phyloP scores from a whole-genome alignment of 2,113 vertebrate species.

The Neopipo cinnamomea region DNA sequence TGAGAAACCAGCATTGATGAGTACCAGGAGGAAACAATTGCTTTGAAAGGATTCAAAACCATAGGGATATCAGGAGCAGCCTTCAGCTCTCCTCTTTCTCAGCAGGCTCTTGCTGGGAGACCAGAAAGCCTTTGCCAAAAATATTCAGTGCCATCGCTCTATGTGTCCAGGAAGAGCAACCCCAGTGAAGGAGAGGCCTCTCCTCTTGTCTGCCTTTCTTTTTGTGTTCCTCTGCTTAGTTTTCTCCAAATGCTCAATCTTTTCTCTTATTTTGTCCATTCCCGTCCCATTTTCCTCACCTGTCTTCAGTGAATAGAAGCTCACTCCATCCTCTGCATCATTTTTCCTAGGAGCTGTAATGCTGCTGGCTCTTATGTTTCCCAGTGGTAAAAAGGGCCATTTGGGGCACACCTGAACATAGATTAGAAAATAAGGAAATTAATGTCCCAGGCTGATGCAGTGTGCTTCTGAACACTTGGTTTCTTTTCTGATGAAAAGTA shows the following conservation, averaged over 20 bases:
- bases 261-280: not conserved
- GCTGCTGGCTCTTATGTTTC: not conserved
- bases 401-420: not conserved
- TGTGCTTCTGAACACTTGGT: not conserved
- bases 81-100: not conserved
- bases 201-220: not conserved
- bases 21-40: not conserved
- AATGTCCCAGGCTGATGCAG: not conserved
- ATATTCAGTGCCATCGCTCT: not conserved
- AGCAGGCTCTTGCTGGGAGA: not conserved
- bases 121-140: not conserved
- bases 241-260: not conserved
- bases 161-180: not conserved
- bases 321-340: not conserved
- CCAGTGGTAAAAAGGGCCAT: not conserved
- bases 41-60: not conserved
- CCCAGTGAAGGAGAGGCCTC: not conserved
- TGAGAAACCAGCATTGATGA: not conserved
- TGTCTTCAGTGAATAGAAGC: not conserved
- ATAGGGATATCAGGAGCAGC: not conserved
- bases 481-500: conserved; percentile 16
- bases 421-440: not conserved
- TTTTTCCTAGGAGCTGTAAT: not conserved
- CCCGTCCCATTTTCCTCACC: not conserved
- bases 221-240: not conserved